Conservation (phyloP, 2,797 vertebrate species). For the Pseudocheirus occidentalis region DNA sequence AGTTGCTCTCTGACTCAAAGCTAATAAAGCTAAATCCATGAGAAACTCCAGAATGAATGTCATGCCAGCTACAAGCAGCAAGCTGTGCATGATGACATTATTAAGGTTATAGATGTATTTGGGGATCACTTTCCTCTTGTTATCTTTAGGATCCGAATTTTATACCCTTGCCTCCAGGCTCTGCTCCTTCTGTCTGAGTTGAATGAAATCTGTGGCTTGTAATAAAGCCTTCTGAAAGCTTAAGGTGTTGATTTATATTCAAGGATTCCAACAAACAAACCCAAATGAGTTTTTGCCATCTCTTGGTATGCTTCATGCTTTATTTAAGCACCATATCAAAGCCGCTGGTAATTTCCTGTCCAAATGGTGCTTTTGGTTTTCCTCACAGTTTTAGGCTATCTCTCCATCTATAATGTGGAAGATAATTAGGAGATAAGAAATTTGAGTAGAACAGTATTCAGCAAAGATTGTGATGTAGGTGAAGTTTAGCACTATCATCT, state of each 20-base stretch:
- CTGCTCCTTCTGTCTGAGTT: neutral
- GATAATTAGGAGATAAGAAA: neutral
- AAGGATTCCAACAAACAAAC: neutral
- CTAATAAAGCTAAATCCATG: slow-evolving; percentile 12
- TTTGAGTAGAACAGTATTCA: neutral
- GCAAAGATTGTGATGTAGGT: neutral
- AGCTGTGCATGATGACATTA: neutral
- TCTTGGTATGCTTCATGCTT: neutral
- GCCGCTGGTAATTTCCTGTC: neutral
- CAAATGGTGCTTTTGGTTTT: neutral
- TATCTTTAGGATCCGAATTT: neutral
- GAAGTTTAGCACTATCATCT: neutral
- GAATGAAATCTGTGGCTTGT: neutral
- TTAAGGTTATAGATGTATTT: neutral
- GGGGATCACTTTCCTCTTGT: neutral
- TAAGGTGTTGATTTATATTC: neutral
- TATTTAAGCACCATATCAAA: neutral
- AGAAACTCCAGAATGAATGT: slow-evolving; percentile 4
- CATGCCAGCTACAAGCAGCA: neutral
- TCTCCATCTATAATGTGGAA: neutral
- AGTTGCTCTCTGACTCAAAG: slow-evolving; percentile 54
- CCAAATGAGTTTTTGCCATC: neutral
- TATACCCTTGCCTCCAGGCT: neutral
- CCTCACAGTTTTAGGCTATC: neutral
- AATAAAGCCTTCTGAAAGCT: neutral